Base-by-base conservation (phyloP, 2,888 invertebrate species). In the Pristionchus arcanus region DNA sequence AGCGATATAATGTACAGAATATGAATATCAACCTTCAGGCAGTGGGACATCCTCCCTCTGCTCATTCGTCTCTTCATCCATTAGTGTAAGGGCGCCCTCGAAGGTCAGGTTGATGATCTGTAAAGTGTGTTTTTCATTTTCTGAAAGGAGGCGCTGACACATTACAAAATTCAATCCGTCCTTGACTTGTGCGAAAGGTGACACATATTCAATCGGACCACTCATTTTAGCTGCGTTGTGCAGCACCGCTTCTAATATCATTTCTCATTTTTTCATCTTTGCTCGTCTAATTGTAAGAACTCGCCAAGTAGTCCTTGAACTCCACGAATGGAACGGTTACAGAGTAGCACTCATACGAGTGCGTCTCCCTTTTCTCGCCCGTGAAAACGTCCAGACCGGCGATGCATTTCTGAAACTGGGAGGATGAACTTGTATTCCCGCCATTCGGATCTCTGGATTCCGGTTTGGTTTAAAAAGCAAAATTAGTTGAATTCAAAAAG, bases 311-410 rank as follows among this genome's bases (percentile, higher is more conserved):
- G 7, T 49, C 81, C 25, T 49, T 81, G n/a, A 13, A 49, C 81
- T 81, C 49, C 0, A 81, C 81, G 19, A 81, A 81, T 13, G 81
- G 81, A 19, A 49, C 21, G 1, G 13, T 3, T 15, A 81, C n/a
- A 81, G 49, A 53, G 77, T 77, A 77, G 81, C n/a, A 81, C 81
- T 81, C 81, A 28, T 49, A 81, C 53, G 28, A 11, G 49, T 28
- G n/a, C 13, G n/a, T 81, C n/a, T 81, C 81, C 21, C 81, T 81
- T n/a, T 81, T 81, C 21, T 81, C 81, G 13, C 81, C 81, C 11
- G 81, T 81, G 53, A 81, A 81, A 2, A 81, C 81, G 28, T 81
- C 81, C 11, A 28, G 3, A 2, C 81, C 81, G 37, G 81, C 81
- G 16, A 81, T 53, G 81, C 34, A 81, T 81, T 53, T 81, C 81